These are phyloP conservation scores for Odontocerum albicorne DNA, from an alignment of 2,888 invertebrate genomes.

Conservation along the genomic window DNA sequence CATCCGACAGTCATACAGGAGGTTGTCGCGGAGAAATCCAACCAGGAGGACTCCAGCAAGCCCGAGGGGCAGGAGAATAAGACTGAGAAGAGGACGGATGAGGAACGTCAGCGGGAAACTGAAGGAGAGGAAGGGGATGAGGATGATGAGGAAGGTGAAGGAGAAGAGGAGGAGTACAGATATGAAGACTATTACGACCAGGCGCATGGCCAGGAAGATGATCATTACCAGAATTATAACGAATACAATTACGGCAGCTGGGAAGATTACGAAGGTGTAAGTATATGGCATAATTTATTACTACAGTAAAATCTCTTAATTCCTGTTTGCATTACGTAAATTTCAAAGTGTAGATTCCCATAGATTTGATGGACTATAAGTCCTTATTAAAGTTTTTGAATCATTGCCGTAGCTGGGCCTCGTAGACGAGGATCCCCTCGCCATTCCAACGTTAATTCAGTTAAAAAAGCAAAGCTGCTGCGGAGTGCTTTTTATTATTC, in stretches of 20 bases:
- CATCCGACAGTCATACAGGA: neutral
- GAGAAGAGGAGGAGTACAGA: constrained; percentile 44
- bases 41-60: constrained; percentile 36
- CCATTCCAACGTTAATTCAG: no score
- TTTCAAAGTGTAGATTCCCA: no score
- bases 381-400: no score
- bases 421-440: no score
- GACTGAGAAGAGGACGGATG: constrained; percentile 40
- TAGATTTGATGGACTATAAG: no score
- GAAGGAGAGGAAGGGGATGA: constrained; percentile 43
- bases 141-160: constrained; percentile 38
- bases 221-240: neutral
- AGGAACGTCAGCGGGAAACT: constrained; percentile 38
- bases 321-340: no score
- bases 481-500: no score
- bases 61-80: constrained; percentile 33
- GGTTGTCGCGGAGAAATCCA: constrained; percentile 33
- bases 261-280: no score
- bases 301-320: no score
- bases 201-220: neutral
- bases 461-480: no score
- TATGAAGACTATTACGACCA: constrained; percentile 38
- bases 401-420: no score
- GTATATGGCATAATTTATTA: no score
- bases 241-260: neutral